These are phyloP conservation scores for Dione juno DNA, from an alignment of 2,888 invertebrate genomes.

Conservation along the genomic window DNA sequence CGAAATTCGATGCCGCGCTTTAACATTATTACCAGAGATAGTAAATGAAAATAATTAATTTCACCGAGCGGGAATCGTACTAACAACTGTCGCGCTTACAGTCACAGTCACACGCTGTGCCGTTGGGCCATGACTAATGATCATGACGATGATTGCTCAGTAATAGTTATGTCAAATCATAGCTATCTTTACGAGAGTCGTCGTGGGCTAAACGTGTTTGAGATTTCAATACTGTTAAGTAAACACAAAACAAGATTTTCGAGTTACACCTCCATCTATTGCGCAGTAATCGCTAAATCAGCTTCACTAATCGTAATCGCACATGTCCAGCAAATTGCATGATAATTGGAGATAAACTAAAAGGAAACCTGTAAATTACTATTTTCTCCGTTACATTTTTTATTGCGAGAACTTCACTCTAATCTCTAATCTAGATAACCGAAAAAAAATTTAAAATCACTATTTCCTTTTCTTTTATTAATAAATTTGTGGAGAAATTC, in stretches of 20 bases:
- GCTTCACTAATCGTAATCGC: neutral
- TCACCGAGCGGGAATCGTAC: too few relatives aligned
- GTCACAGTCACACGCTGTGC: too few relatives aligned
- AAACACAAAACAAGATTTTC: conserved; percentile 45
- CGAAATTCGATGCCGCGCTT: too few relatives aligned
- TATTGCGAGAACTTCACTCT: neutral
- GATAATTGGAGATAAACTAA: neutral
- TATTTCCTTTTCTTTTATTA: too few relatives aligned
- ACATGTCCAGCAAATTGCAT: neutral
- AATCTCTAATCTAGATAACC: too few relatives aligned
- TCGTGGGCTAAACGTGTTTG: conserved; percentile 43
- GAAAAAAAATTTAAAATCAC: too few relatives aligned
- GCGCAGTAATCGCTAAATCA: conserved; percentile 16
- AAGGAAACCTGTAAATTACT: neutral
- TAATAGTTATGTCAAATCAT: conserved; percentile 31
- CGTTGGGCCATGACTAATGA: too few relatives aligned
- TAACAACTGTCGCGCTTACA: too few relatives aligned
- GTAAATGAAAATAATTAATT: too few relatives aligned
- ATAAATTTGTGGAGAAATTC: too few relatives aligned
- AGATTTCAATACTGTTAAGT: conserved; percentile 42
- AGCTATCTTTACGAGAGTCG: conserved; percentile 34
- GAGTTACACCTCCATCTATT: conserved; percentile 41
- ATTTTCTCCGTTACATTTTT: neutral
- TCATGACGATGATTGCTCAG: neutral
- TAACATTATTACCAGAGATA: too few relatives aligned